Conservation (phyloP, 2,113 vertebrate genomes). For the Oreocharis arfaki region DNA sequence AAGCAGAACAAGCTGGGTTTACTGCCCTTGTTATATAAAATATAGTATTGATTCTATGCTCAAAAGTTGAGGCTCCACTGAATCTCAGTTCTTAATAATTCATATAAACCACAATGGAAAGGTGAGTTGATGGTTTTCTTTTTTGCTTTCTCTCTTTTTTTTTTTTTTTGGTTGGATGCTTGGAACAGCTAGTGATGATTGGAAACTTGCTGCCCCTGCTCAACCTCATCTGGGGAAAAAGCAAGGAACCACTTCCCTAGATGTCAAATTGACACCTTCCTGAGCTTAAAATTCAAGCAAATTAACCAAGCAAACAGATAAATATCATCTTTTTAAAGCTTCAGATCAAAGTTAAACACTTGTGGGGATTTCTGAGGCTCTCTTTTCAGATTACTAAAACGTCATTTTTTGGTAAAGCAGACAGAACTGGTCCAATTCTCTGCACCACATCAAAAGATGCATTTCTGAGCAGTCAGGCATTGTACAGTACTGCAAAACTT, state of each 20-base stretch:
- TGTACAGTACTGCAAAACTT: slow-evolving; percentile 37
- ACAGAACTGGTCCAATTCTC: slow-evolving; percentile 49
- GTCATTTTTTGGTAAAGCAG: slow-evolving; percentile 1
- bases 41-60: slow-evolving; percentile 47
- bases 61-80: slow-evolving; percentile 15
- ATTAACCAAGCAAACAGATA: slow-evolving; percentile 51
- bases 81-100: slow-evolving; percentile 61
- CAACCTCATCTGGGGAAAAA: neutral
- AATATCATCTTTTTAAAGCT: slow-evolving; percentile 38
- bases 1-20: slow-evolving; percentile 16
- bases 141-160: neutral
- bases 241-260: neutral
- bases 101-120: slow-evolving; percentile 44
- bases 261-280: neutral
- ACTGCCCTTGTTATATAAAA: slow-evolving; percentile 50
- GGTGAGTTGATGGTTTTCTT: slow-evolving; percentile 34
- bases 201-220: slow-evolving; percentile 18
- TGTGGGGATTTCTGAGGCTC: slow-evolving; percentile 33
- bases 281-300: slow-evolving; percentile 26
- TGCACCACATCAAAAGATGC: slow-evolving; percentile 52
- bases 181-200: neutral
- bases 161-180: slow-evolving; percentile 15
- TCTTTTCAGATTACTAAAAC: neutral
- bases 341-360: slow-evolving; percentile 50
- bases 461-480: slow-evolving; percentile 61